These are phyloP conservation scores for Muntiacus reevesi DNA, from an alignment of 2,113 vertebrate species.

Conservation along the genomic window DNA sequence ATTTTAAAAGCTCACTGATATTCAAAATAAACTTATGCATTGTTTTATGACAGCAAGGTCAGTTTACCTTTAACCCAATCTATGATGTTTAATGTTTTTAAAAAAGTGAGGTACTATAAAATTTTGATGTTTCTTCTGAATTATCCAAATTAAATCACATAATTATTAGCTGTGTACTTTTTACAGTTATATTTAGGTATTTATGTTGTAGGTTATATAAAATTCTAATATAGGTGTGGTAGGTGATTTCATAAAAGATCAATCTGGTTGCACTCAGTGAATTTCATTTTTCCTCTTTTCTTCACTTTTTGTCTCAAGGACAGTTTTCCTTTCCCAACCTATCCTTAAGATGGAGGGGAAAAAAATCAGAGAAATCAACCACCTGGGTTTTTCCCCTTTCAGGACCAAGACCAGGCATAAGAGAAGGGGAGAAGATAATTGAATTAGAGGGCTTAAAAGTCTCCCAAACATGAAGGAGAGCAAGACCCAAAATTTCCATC, in stretches of 20 bases:
- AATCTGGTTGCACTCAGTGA: background rate
- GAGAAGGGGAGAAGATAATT: background rate
- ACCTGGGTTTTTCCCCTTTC: background rate
- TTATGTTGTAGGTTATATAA: background rate
- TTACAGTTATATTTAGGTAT: background rate
- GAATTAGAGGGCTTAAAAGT: background rate
- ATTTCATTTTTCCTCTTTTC: background rate
- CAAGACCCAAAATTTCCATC: background rate
- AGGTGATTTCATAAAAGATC: background rate
- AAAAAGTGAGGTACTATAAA: background rate
- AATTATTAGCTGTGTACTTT: background rate
- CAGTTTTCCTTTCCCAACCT: background rate
- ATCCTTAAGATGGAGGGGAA: background rate
- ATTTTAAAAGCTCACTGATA: background rate
- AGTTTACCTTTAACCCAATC: background rate
- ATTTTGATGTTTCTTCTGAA: background rate
- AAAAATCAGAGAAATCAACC: background rate
- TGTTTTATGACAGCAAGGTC: background rate
- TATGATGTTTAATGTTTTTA: background rate
- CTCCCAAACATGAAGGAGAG: background rate
- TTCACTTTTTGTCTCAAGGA: conserved; percentile 7
- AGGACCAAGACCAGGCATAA: background rate
- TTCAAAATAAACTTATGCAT: background rate
- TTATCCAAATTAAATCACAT: background rate
- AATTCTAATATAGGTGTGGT: background rate